Percentiles rank a stretch among this genome's conserved stretches.
phyloP scores from a whole-genome alignment of 1,140 invertebrate genomes.

The Heliconius nattereri region DNA sequence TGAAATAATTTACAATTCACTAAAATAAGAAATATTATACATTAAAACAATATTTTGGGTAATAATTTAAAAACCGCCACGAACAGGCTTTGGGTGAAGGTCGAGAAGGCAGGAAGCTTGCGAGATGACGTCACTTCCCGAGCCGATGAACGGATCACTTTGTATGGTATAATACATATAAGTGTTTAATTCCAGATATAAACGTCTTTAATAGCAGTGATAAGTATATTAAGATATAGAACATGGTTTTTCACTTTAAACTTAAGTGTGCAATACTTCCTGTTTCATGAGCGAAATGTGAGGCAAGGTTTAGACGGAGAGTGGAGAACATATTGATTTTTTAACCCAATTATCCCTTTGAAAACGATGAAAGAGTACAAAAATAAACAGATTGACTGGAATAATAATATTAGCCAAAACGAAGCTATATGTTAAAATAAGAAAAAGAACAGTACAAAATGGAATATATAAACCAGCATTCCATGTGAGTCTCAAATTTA shows the following conservation, averaged over 20 bases:
- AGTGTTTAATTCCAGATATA: slow-evolving; percentile 24
- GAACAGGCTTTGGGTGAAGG: slow-evolving; percentile 40
- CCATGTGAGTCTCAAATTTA: slow-evolving; percentile 4
- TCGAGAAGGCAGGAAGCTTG: slow-evolving; percentile 38
- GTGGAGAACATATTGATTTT: too few relatives aligned
- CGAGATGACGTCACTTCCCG: slow-evolving; percentile 41
- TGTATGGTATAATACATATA: slow-evolving; percentile 23
- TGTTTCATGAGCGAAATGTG: neutral
- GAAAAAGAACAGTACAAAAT: neutral
- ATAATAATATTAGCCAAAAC: neutral
- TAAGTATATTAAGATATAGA: neutral
- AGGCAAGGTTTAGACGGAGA: too few relatives aligned
- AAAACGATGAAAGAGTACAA: too few relatives aligned
- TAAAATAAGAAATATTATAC: neutral
- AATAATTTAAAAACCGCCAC: slow-evolving; percentile 13
- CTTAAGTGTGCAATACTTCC: neutral
- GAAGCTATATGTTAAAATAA: neutral
- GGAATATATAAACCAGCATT: neutral
- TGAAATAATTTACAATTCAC: neutral
- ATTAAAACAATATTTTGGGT: neutral
- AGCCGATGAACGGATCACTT: slow-evolving; percentile 35
- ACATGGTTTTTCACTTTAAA: neutral
- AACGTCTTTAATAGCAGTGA: slow-evolving; percentile 10
- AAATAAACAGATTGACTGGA: too few relatives aligned
- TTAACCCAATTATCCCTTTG: too few relatives aligned